Evolutionary conservation across 1,140 invertebrate genomes (phyloP), one percentile per base, ranked within the genome.

Genomic region (Sogatella furcifera): DNA sequence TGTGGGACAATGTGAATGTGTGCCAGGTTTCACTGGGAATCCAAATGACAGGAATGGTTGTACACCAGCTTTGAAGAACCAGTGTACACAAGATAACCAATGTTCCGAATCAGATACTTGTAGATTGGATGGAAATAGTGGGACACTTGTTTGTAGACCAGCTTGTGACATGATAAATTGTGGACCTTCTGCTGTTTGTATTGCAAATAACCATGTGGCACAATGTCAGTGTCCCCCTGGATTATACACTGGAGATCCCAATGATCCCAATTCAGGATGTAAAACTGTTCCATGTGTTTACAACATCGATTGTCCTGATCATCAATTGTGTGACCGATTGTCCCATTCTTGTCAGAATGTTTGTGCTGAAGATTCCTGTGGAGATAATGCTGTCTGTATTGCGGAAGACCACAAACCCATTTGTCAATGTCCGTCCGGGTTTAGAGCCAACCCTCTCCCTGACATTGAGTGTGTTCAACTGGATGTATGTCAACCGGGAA

Each of bases 1-100:
- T 66, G 79, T 80, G 66, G 88, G 85, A 42, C 79, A 82, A 64
- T 94, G 91, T 68, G 82, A 88, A 67, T 94, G 91, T 71, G 72
- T 86, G 2, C 70, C 79, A n/a, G 89, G 88, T 3, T 93, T 81
- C 70, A 80, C 81, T 17, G 92, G 91, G 15, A 92, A 94, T 77
- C 90, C 92, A 5, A 91, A 92, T 67, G 90, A 93, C 69, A 80
- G 92, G 15, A 84, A 84, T 61, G 92, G 92, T 9, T 96, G 92
- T 68, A 78, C 83, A 62, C 79, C 80, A 11, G 70, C 83, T 0
- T 74, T 81, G 2, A 82, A 83, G 69, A 84, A 92, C 68, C 78
- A 85, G 70, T 95, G 91, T 68, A 72, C 74, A n/a, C 81, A 81
- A 28, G 86, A 93, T 72, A 83, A 81, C 46, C 85, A 93, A 69